These are phyloP conservation scores for mouse (Mus musculus) DNA, from an alignment of 2,113 vertebrate species.

Conservation along the genomic window DNA sequence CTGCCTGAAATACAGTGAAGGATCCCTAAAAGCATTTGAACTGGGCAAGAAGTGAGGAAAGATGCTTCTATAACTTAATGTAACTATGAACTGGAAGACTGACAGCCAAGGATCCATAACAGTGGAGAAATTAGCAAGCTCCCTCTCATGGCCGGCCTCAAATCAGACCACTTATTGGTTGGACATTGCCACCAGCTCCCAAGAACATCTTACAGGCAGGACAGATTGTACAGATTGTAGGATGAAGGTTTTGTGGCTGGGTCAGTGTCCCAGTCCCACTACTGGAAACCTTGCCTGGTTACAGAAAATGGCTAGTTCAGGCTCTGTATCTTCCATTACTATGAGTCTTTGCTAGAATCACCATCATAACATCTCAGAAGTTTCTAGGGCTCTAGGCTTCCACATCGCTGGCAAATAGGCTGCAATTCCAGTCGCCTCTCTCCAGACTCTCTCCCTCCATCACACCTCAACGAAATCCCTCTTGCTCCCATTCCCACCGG, in stretches of 20 bases:
- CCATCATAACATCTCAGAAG: neutral
- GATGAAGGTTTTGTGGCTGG: neutral
- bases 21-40: neutral
- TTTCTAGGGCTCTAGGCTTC: neutral
- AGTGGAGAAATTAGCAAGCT: constrained; percentile 26
- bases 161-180: neutral
- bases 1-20: neutral
- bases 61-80: neutral
- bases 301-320: neutral
- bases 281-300: neutral
- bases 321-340: neutral
- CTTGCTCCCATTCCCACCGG: too few species aligned
- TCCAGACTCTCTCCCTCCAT: neutral
- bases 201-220: neutral
- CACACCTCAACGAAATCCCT: neutral
- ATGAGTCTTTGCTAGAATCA: neutral
- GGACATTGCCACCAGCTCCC: neutral
- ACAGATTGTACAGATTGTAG: neutral
- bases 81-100: neutral
- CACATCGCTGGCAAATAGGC: fast-evolving
- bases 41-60: neutral
- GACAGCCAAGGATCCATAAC: neutral
- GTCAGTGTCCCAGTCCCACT: neutral
- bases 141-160: neutral
- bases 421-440: neutral